phyloP scores from a whole-genome alignment of 2,113 vertebrate genomes.

The Python bivittatus region DNA sequence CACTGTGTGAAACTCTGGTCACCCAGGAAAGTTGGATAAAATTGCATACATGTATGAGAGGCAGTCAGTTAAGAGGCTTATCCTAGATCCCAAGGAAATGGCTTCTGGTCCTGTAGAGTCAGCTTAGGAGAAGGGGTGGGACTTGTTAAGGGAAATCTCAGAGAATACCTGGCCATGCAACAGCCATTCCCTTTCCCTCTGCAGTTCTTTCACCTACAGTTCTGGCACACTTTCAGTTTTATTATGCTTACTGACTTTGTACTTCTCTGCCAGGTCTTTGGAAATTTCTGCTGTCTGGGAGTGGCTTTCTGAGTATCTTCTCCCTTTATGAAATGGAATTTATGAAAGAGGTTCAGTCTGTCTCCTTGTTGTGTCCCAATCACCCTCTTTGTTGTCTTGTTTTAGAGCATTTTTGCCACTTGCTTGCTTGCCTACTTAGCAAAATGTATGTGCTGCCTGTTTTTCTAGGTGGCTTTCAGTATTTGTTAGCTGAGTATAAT shows the following conservation, averaged over 20 bases:
- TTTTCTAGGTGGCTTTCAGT: not conserved
- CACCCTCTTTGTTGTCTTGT: not conserved
- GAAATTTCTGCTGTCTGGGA: not conserved
- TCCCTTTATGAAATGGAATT: not conserved
- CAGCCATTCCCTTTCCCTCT: not conserved
- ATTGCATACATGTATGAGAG: not conserved
- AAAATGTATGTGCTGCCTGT: not conserved
- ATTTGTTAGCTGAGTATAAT: not conserved
- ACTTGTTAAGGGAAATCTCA: not conserved
- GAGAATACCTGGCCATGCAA: not conserved
- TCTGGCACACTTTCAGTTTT: not conserved
- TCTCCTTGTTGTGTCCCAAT: not conserved
- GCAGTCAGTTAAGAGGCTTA: not conserved
- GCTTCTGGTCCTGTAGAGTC: not conserved
- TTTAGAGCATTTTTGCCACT: not conserved
- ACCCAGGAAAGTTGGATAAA: not conserved
- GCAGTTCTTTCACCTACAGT: not conserved
- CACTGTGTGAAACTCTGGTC: not conserved
- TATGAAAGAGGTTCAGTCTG: not conserved
- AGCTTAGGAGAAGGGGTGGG: not conserved
- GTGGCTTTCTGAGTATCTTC: not conserved
- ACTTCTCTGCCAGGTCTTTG: not conserved
- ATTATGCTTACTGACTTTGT: not conserved
- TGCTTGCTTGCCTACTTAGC: not conserved
- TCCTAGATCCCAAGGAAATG: not conserved